Percentiles rank a stretch among this genome's conserved stretches.
Evolutionary conservation across 2,797 vertebrate genomes (phyloP).

Genomic region (Pteropus rufus): DNA sequence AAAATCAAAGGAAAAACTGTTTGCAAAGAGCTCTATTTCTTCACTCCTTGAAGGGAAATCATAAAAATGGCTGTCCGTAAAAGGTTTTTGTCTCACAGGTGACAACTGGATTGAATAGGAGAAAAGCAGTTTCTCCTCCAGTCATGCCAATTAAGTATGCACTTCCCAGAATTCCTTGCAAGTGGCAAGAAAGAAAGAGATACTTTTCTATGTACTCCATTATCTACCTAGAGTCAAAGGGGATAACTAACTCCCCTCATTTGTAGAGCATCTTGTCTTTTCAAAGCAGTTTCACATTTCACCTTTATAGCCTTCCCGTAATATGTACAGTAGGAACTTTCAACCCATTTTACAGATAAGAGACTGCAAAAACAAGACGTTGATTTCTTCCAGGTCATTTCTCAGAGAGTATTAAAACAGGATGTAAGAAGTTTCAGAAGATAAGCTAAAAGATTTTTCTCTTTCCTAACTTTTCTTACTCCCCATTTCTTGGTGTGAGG

Average conservation of each 20-base stretch:
- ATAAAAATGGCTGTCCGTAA: neutral
- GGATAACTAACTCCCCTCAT: neutral
- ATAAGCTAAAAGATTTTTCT: neutral
- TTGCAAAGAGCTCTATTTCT: neutral
- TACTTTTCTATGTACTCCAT: neutral
- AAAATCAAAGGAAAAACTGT: neutral
- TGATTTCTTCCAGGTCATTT: neutral
- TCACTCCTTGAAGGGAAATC: neutral
- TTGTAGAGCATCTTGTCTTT: neutral
- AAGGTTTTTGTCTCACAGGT: neutral
- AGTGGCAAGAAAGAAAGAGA: neutral
- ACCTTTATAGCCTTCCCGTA: neutral
- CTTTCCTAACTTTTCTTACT: neutral
- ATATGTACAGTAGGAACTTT: neutral
- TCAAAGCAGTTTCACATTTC: neutral
- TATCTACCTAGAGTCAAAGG: neutral
- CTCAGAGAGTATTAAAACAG: neutral
- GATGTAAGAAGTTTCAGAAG: neutral
- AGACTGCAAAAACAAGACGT: neutral
- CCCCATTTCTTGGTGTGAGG: neutral
- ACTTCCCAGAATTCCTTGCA: neutral
- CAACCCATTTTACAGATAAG: neutral
- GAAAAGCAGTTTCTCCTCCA: neutral
- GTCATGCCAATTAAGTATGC: neutral
- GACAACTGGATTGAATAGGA: neutral